phyloP scores from a whole-genome alignment of 2,797 vertebrate species.

The Hemitrygon akajei region DNA sequence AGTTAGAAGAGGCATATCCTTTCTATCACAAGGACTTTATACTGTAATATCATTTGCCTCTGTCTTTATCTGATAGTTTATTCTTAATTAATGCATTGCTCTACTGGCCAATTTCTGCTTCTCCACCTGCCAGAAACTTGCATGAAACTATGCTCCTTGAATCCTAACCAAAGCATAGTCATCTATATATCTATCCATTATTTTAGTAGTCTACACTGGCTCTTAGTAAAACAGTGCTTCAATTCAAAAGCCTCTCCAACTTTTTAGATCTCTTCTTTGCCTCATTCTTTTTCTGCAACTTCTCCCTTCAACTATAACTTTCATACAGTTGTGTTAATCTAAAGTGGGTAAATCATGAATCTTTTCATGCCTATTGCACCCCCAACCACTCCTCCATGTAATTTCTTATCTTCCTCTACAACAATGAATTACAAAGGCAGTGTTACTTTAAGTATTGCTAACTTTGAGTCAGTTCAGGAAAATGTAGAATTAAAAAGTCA shows the following conservation, averaged over 20 bases:
- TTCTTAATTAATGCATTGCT: not conserved
- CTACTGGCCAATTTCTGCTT: not conserved
- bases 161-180: not conserved
- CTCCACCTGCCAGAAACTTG: not conserved
- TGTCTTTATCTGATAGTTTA: not conserved
- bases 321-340: not conserved
- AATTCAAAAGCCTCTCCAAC: not conserved
- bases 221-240: not conserved
- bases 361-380: not conserved
- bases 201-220: not conserved
- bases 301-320: not conserved
- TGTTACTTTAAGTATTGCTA: not conserved
- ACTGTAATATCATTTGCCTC: not conserved
- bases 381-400: no score
- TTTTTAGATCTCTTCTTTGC: not conserved
- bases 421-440: not conserved
- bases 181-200: no score
- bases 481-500: not conserved
- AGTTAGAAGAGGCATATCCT: not conserved
- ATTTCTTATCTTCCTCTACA: not conserved
- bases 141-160: not conserved
- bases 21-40: not conserved
- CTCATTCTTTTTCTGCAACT: not conserved
- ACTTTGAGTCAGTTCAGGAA: not conserved
- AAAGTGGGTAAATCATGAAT: not conserved